Evolutionary conservation across 2,888 invertebrate species (phyloP), one percentile per base, ranked within the genome.

Genomic region (Drosophila diplacantha): DNA sequence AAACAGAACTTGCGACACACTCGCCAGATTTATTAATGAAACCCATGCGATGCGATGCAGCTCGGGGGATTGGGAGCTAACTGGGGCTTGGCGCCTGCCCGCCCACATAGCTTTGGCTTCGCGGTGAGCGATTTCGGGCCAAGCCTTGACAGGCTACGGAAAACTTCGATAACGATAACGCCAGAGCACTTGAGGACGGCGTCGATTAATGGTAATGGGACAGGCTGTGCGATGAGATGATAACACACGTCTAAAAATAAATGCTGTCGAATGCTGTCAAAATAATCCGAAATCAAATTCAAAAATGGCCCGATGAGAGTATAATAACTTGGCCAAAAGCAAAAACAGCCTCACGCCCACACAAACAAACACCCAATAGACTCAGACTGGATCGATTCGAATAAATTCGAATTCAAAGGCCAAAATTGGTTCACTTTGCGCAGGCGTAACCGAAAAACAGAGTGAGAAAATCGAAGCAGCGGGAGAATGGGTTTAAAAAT

Each of bases 201-300:
- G 37, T 59, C 58, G 58, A 59, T 59, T 59, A 59, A 46, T 56
- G 58, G 58, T 59, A 59, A 59, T 59, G 58, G 57, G 58, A 60
- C 57, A 41, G 60, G 26, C 32, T 11, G 31, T 49, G 39, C 41
- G 41, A 41, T 60, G 61, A 61, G 41, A 41, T 60, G 61, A 61
- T 62, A 62, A 61, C 61, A 61, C 60, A 16, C 26, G 29, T 49
- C 75, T 82, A 82, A 71, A 82, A 75, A 80, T 75, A 77, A 71
- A 65, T 20, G 62, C 63, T 77, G 70, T 61, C 60, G 60, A 43
- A 75, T 66, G 75, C 64, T 57, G 62, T 60, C 47, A 43, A 62
- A 63, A 51, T 59, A 59, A 66, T 46, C 46, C 51, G 41, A 66
- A 66, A 66, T 41, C 65, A 29, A 60, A 67, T 70, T 69, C 61